A percentile compares a stretch with the other conserved stretches of the same genome.
Evolutionary conservation across 2,113 vertebrate species (phyloP).

Genomic region (Eclectus roratus): DNA sequence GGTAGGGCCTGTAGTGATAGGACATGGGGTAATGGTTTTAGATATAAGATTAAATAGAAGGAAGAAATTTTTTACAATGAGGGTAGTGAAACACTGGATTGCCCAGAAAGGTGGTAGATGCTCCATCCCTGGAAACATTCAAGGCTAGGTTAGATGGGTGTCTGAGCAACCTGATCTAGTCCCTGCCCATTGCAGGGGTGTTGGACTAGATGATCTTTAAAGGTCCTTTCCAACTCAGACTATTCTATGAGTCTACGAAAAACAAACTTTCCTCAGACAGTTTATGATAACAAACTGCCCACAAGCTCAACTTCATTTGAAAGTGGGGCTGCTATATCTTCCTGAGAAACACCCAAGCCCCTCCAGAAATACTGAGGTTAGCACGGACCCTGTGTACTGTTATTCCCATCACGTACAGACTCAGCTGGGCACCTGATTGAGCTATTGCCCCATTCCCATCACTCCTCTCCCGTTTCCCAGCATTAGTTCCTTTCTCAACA

Average conservation of each 20-base stretch:
- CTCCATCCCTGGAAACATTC: not conserved
- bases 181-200: not conserved
- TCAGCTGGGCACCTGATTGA: not conserved
- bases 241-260: not conserved
- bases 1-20: not conserved
- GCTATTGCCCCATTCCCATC: not conserved
- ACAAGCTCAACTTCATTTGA: not conserved
- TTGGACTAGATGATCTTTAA: not conserved
- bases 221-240: not conserved
- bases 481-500: not conserved
- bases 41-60: not conserved
- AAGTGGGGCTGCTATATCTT: not conserved
- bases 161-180: not conserved
- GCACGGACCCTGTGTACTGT: not conserved
- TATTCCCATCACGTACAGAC: accelerated
- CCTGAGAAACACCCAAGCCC: not conserved
- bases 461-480: not conserved
- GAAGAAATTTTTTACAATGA: not conserved
- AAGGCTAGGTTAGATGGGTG: not conserved
- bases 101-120: not conserved
- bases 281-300: not conserved
- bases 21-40: not conserved
- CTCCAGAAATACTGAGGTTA: not conserved
- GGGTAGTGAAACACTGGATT: not conserved
- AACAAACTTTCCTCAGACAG: not conserved